Evolutionary conservation across 2,888 invertebrate species (phyloP).

Genomic region (Diaprepes abbreviatus): DNA sequence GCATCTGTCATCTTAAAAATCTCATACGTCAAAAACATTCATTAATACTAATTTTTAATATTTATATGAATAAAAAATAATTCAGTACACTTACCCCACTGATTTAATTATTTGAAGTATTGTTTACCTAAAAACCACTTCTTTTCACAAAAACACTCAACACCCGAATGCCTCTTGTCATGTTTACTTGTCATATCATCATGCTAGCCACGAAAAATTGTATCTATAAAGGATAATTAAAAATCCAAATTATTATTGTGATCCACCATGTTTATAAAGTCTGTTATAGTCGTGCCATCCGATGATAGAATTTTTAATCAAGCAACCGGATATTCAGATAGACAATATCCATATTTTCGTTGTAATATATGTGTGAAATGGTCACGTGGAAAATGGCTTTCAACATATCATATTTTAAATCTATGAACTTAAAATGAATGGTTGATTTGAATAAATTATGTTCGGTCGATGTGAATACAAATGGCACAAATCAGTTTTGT

Average conservation of each 20-base stretch:
- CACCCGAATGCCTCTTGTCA: constrained; percentile 27
- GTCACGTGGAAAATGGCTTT: constrained; percentile 1
- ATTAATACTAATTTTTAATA: too few relatives aligned
- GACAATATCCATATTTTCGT: constrained; percentile 14
- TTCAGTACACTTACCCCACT: too few relatives aligned
- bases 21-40: too few relatives aligned
- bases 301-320: constrained; percentile 45
- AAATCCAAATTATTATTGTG: constrained; percentile 31
- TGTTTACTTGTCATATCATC: constrained; percentile 1
- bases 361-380: neutral
- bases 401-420: neutral
- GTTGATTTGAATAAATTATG: neutral
- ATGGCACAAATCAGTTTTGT: too few relatives aligned
- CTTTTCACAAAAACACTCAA: constrained; percentile 32
- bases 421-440: neutral
- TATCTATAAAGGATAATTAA: constrained; percentile 24
- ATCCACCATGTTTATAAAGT: constrained; percentile 21
- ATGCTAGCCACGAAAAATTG: constrained; percentile 7
- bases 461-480: neutral
- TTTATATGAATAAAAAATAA: too few relatives aligned
- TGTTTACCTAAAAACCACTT: constrained; percentile 3
- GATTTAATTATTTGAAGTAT: too few relatives aligned
- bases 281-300: constrained; percentile 13
- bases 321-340: constrained; percentile 23
- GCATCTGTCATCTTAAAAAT: too few relatives aligned